Conservation (phyloP, 1,140 invertebrate genomes). For the Neocloeon triangulifer region DNA sequence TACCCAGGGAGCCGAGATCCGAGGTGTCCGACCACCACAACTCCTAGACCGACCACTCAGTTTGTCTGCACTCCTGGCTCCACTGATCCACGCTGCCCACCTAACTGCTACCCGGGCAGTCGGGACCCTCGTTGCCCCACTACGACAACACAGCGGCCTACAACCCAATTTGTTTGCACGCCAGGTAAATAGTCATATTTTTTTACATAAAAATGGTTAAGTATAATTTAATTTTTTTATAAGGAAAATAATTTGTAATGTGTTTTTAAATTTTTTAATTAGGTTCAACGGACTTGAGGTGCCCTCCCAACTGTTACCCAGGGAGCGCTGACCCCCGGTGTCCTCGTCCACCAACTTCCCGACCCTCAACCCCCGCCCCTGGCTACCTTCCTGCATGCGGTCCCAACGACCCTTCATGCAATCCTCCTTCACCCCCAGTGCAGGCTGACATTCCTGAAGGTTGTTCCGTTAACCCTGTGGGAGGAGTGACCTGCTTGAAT, state of each 20-base stretch:
- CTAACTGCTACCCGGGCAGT: slow-evolving; percentile 12
- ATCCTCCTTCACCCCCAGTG: slow-evolving; percentile 6
- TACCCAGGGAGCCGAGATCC: slow-evolving; percentile 12
- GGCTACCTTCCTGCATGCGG: not conserved
- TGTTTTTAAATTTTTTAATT: no score
- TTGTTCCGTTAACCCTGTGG: no score
- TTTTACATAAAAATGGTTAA: slow-evolving; percentile 2
- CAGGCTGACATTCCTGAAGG: slow-evolving; percentile 10
- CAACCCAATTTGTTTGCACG: slow-evolving; percentile 11
- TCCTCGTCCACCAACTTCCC: slow-evolving; percentile 2
- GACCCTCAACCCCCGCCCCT: not conserved
- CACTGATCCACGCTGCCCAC: slow-evolving; percentile 11
- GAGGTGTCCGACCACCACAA: slow-evolving; percentile 7
- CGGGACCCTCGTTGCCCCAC: slow-evolving; percentile 11
- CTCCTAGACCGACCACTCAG: slow-evolving; percentile 6
- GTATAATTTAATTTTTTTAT: no score
- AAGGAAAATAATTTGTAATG: no score
- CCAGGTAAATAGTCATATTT: slow-evolving; percentile 3
- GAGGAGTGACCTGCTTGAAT: no score
- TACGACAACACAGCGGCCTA: slow-evolving; percentile 6
- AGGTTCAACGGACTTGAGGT: slow-evolving; percentile 7
- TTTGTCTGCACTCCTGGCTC: slow-evolving; percentile 10
- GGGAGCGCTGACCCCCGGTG: slow-evolving; percentile 3
- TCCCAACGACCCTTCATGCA: not conserved
- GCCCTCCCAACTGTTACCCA: slow-evolving; percentile 5